Percentiles rank a stretch among this genome's conserved stretches.
These are phyloP conservation scores for Serilophus lunatus DNA, from an alignment of 2,113 vertebrate species.

Conservation along the genomic window DNA sequence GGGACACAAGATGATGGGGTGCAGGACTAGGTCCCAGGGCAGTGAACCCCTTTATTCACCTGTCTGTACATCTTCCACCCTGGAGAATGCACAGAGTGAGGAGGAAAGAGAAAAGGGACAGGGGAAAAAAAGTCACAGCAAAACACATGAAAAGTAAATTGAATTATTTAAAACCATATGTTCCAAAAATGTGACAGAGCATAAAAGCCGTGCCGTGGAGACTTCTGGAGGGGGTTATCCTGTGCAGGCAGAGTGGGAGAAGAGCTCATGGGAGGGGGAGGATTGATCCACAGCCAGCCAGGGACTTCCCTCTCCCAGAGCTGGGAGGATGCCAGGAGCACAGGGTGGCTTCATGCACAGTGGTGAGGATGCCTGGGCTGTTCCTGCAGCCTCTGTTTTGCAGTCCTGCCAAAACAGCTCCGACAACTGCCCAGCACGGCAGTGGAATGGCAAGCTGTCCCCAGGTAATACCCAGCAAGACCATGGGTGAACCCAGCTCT, in stretches of 20 bases:
- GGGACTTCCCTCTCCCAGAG: background rate
- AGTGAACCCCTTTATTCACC: background rate
- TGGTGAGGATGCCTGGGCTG: background rate
- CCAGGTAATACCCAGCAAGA: fast-evolving
- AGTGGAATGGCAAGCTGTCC: background rate
- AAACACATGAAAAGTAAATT: constrained; percentile 71
- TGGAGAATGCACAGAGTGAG: background rate
- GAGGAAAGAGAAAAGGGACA: constrained; percentile 56
- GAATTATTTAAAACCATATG: constrained; percentile 77
- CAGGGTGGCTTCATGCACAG: background rate
- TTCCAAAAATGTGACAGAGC: constrained; percentile 67
- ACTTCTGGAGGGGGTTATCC: constrained; percentile 43
- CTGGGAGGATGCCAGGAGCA: background rate
- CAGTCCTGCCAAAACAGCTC: background rate
- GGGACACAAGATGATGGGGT: background rate
- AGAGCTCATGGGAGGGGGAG: background rate
- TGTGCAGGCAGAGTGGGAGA: background rate
- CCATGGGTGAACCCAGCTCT: background rate
- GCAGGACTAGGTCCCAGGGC: background rate
- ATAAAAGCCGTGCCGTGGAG: constrained; percentile 56
- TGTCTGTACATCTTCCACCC: background rate
- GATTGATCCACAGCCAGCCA: background rate
- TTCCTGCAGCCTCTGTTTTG: background rate
- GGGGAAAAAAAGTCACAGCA: constrained; percentile 46
- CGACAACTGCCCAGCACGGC: background rate